Conservation (phyloP, 1,140 invertebrate genomes). For the Penaeus chinensis region DNA sequence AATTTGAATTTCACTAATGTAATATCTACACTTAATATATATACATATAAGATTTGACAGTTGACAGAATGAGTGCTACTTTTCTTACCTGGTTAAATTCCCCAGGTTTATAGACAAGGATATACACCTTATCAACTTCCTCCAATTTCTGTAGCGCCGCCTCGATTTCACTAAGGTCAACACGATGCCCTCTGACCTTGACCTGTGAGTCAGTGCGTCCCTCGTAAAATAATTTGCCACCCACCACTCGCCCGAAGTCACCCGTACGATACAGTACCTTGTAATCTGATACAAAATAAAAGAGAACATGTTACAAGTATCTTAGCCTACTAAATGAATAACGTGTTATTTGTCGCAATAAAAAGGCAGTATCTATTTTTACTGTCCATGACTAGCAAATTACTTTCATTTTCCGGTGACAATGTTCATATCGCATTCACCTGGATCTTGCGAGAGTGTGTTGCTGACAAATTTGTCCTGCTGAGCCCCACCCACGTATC, state of each 20-base stretch:
- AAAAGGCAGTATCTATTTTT: too few species aligned
- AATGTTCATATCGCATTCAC: slow-evolving; percentile 70
- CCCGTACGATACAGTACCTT: slow-evolving; percentile 80
- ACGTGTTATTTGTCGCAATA: too few species aligned
- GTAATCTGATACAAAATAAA: slow-evolving; percentile 45
- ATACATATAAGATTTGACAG: not conserved
- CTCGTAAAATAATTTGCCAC: slow-evolving; percentile 77
- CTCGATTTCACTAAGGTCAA: slow-evolving; percentile 87
- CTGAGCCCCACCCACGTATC: slow-evolving; percentile 77
- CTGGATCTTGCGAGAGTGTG: slow-evolving; percentile 20
- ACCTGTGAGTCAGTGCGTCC: slow-evolving; percentile 88
- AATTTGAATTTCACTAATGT: not conserved
- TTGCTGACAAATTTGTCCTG: slow-evolving; percentile 54
- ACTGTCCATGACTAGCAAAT: too few species aligned
- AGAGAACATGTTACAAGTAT: too few species aligned
- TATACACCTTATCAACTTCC: slow-evolving; percentile 76
- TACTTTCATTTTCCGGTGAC: too few species aligned
- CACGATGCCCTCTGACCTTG: slow-evolving; percentile 86
- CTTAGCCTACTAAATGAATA: too few species aligned
- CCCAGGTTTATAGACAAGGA: slow-evolving; percentile 82
- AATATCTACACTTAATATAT: not conserved
- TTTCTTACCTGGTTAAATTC: slow-evolving; percentile 74
- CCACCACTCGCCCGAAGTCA: slow-evolving; percentile 82
- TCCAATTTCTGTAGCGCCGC: slow-evolving; percentile 73
- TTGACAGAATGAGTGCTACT: not conserved